Conservation (phyloP, 2,888 invertebrate species). For the Zootermopsis nevadensis region DNA sequence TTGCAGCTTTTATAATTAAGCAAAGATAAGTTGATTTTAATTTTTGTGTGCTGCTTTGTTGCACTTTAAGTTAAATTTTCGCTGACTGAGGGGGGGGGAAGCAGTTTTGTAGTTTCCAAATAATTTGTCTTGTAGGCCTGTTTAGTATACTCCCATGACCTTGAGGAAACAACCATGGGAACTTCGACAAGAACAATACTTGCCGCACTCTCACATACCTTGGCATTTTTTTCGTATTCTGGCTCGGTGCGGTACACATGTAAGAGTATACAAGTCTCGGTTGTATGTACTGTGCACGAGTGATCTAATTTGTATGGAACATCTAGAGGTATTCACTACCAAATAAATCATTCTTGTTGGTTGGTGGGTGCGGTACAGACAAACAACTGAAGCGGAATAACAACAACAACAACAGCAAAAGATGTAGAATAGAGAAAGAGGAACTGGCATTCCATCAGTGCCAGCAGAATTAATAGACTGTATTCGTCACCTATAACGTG, state of each 20-base stretch:
- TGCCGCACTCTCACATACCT: neutral
- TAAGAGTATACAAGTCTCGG: neutral
- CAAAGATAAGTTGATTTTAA: no score
- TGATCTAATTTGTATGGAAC: neutral
- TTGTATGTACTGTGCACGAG: no score
- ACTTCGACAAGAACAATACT: neutral
- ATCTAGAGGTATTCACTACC: neutral
- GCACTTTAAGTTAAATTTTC: no score
- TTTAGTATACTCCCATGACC: neutral
- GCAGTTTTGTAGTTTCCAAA: no score
- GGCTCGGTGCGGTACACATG: neutral
- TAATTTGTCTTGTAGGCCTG: neutral
- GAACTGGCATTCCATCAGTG: conserved; percentile 2
- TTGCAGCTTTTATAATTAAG: no score
- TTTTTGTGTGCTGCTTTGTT: no score
- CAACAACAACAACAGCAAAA: neutral
- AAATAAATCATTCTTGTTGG: conserved; percentile 11
- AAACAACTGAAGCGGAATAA: conserved; percentile 14
- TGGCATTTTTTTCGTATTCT: no score
- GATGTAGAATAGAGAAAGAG: neutral
- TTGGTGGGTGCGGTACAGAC: conserved; percentile 15
- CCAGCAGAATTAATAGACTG: neutral
- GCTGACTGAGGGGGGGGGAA: no score
- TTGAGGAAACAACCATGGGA: neutral
- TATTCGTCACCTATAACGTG: conserved; percentile 4